Evolutionary conservation across 2,113 vertebrate species (phyloP).

Genomic region (Antennarius striatus): DNA sequence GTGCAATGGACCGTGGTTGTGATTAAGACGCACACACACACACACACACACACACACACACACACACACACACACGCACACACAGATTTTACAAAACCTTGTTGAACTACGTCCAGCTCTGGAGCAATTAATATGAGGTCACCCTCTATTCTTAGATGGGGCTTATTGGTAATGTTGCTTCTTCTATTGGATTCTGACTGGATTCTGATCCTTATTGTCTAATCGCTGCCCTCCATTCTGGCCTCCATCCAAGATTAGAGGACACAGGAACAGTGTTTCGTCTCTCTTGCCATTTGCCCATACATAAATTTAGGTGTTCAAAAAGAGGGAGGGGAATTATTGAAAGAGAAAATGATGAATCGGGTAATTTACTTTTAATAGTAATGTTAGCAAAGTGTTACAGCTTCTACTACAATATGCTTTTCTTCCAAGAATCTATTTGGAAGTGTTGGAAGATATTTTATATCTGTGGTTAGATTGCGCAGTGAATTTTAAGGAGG

Average conservation of each 20-base stretch:
- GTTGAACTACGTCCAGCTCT: slow-evolving; percentile 51
- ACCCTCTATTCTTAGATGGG: slow-evolving; percentile 46
- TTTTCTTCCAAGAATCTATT: slow-evolving; percentile 22
- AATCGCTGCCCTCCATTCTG: slow-evolving; percentile 59
- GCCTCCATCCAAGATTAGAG: slow-evolving; percentile 57
- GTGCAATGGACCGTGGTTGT: slow-evolving; percentile 7
- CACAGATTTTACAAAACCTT: slow-evolving; percentile 36
- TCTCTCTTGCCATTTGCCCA: slow-evolving; percentile 25
- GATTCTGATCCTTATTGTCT: slow-evolving; percentile 55
- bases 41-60: background rate
- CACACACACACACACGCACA: slow-evolving; percentile 7
- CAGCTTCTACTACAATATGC: slow-evolving; percentile 19
- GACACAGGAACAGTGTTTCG: slow-evolving; percentile 47
- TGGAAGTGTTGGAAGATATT: slow-evolving; percentile 32
- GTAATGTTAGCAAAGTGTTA: slow-evolving; percentile 47
- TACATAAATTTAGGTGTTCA: slow-evolving; percentile 24
- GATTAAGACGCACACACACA: slow-evolving; percentile 25
- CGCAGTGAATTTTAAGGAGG: slow-evolving; percentile 1
- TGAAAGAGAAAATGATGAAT: slow-evolving; percentile 21
- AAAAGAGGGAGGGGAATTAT: background rate
- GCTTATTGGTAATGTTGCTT: slow-evolving; percentile 49
- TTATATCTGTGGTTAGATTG: slow-evolving; percentile 17
- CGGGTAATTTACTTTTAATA: slow-evolving; percentile 34
- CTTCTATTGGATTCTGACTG: slow-evolving; percentile 47
- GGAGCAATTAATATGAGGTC: slow-evolving; percentile 67